Base-by-base conservation (phyloP, 2,797 vertebrate genomes). In the Acipenser oxyrinchus region DNA sequence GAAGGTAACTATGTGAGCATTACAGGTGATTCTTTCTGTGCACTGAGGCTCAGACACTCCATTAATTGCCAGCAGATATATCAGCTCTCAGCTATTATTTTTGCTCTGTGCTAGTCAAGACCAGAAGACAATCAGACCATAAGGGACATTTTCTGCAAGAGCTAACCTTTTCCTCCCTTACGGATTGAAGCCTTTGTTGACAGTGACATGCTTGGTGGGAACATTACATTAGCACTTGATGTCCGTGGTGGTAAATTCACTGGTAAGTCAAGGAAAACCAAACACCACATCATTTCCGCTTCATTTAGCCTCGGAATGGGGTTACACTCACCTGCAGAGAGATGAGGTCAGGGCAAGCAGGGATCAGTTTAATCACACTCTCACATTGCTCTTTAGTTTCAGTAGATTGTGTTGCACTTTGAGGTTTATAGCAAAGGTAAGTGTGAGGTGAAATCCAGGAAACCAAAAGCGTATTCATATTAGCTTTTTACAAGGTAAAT, bases 131-230 rank as follows among this genome's bases (percentile, higher is more conserved):
- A 93, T 92, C 90, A 94, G 91, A 89, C 82, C 88, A 91, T 89
- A 89, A 95, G 88, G 90, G 88, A 91, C 87, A 90, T 94, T 94
- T 95, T 93, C 89, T 93, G 87, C 88, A 88, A 90, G 88, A 94
- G 89, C 88, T 92, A 87, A 91, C 89, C 90, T 91, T 90, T 88
- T 90, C 84, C 84, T 89, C 88, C 85, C 81, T 72, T 86, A 75
- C 75, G 73, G 80, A 80, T 86, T 77, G 82, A 81, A 87, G 82
- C 78, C 69, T 84, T 79, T 81, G 78, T 80, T 83, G 79, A 81
- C 76, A 82, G 80, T 81, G 80, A 83, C 88, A 79, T 86, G 85
- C 90, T 91, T 90, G 85, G 88, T 89, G 86, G 90, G 90, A 93
- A 89, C 81, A 79, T 87, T 89, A 93, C 93, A 92, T 95, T 90